Percentiles rank a stretch among this genome's conserved stretches.
Conservation (phyloP, 1,140 invertebrate species). For the Thaumatotibia leucotreta region DNA sequence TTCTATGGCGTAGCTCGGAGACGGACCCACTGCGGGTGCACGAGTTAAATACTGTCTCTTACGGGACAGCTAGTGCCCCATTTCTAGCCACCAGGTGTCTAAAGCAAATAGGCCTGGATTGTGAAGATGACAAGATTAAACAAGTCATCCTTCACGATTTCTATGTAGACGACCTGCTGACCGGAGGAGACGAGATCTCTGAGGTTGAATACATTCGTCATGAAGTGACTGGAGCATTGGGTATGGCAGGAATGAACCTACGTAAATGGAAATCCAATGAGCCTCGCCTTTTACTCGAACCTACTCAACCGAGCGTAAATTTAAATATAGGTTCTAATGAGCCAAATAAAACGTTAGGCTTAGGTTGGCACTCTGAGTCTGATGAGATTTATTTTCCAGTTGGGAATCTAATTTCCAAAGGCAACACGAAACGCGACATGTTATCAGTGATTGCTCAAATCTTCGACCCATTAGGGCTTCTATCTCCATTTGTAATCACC, state of each 20-base stretch:
- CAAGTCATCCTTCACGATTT: slow-evolving; percentile 49
- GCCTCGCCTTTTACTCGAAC: too few relatives aligned
- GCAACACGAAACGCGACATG: slow-evolving; percentile 24
- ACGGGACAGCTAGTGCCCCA: slow-evolving; percentile 28
- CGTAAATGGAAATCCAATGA: too few relatives aligned
- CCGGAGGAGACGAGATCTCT: slow-evolving; percentile 37
- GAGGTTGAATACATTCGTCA: slow-evolving; percentile 16
- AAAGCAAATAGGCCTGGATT: slow-evolving; percentile 22
- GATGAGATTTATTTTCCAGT: slow-evolving; percentile 22
- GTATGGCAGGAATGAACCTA: too few relatives aligned
- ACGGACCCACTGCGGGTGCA: slow-evolving; percentile 18
- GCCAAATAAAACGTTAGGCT: slow-evolving; percentile 25
- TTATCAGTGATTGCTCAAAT: slow-evolving; percentile 26
- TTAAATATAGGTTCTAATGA: slow-evolving; percentile 24
- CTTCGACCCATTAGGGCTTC: too few relatives aligned
- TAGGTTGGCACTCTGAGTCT: slow-evolving; percentile 17
- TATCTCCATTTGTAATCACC: slow-evolving; percentile 21
- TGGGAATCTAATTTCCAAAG: background rate
- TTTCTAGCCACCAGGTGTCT: slow-evolving; percentile 24
- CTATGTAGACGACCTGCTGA: slow-evolving; percentile 71
- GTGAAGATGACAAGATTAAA: slow-evolving; percentile 15
- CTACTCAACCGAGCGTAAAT: slow-evolving; percentile 13
- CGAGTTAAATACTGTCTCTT: slow-evolving; percentile 24
- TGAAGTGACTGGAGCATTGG: too few relatives aligned
- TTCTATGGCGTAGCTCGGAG: slow-evolving; percentile 43